Evolutionary conservation across 2,113 vertebrate genomes (phyloP).

Genomic region (Polypterus bichir): DNA sequence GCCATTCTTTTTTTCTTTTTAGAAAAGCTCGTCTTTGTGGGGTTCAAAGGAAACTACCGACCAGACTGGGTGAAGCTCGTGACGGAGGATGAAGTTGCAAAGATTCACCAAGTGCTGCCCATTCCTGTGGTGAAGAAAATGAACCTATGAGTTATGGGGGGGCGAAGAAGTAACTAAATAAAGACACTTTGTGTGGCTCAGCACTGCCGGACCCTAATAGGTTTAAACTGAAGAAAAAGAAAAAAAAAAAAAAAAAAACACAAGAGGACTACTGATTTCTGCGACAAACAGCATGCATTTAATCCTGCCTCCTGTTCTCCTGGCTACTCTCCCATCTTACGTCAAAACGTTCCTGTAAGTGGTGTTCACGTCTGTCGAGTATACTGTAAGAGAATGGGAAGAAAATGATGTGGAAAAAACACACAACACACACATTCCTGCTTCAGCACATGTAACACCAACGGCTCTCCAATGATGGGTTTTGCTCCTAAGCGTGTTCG

Average conservation of each 20-base stretch:
- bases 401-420: too few relatives aligned
- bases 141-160: slow-evolving; percentile 56
- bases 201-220: slow-evolving; percentile 13
- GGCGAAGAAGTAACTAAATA: background rate
- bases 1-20: slow-evolving; percentile 9
- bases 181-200: slow-evolving; percentile 18
- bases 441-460: too few relatives aligned
- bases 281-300: slow-evolving; percentile 26
- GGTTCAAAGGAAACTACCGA: slow-evolving; percentile 67
- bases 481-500: too few relatives aligned
- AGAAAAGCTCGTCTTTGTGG: slow-evolving; percentile 65
- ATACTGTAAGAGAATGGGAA: too few relatives aligned
- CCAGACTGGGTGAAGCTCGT: slow-evolving; percentile 65
- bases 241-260: background rate
- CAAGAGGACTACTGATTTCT: slow-evolving; percentile 25
- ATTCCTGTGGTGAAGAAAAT: slow-evolving; percentile 65
- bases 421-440: too few relatives aligned
- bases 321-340: slow-evolving; percentile 12
- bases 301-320: slow-evolving; percentile 17
- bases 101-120: slow-evolving; percentile 68
- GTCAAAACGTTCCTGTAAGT: too few relatives aligned
- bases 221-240: background rate
- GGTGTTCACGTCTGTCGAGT: too few relatives aligned
- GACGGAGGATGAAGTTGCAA: slow-evolving; percentile 50
- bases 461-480: too few relatives aligned